Evolutionary conservation across 2,113 vertebrate genomes (phyloP).

Genomic region (Paratilapia polleni): DNA sequence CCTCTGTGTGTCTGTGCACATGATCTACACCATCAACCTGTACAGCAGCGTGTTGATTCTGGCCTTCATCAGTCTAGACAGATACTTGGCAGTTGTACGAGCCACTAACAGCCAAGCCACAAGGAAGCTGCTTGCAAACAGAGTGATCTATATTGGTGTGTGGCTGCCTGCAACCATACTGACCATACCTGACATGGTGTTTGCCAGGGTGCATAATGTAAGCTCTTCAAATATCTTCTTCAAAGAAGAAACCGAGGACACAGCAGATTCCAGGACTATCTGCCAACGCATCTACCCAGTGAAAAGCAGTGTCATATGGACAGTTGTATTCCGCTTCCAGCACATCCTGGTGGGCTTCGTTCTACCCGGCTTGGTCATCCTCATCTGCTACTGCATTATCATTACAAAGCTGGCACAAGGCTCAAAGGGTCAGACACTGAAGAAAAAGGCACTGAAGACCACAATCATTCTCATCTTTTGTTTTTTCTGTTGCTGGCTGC

Average conservation of each 20-base stretch:
- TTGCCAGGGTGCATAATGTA: slow-evolving; percentile 77
- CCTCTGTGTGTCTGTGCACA: slow-evolving; percentile 90
- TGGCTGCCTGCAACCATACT: slow-evolving; percentile 93
- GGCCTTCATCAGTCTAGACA: slow-evolving; percentile 96
- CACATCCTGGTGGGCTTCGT: slow-evolving; percentile 93
- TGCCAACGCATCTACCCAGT: slow-evolving; percentile 90
- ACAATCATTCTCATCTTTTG: slow-evolving; percentile 94
- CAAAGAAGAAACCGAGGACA: neutral
- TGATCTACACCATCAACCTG: slow-evolving; percentile 97
- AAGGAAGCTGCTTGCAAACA: slow-evolving; percentile 89
- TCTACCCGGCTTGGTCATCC: slow-evolving; percentile 93
- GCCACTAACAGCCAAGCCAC: slow-evolving; percentile 92
- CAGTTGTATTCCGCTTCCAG: slow-evolving; percentile 89
- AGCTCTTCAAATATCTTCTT: slow-evolving; percentile 26
- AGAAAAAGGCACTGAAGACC: slow-evolving; percentile 95
- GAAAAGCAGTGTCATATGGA: slow-evolving; percentile 75
- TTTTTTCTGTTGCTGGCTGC: slow-evolving; percentile 96
- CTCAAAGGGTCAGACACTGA: slow-evolving; percentile 89
- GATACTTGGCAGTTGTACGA: slow-evolving; percentile 93
- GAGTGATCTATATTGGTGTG: slow-evolving; percentile 90
- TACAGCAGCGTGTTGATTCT: slow-evolving; percentile 97
- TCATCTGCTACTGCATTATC: slow-evolving; percentile 96
- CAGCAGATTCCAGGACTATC: slow-evolving; percentile 58
- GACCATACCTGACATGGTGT: slow-evolving; percentile 92
- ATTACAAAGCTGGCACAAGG: slow-evolving; percentile 90